Conservation (phyloP, 2,888 invertebrate genomes). For the Dicyrtomina minuta region DNA sequence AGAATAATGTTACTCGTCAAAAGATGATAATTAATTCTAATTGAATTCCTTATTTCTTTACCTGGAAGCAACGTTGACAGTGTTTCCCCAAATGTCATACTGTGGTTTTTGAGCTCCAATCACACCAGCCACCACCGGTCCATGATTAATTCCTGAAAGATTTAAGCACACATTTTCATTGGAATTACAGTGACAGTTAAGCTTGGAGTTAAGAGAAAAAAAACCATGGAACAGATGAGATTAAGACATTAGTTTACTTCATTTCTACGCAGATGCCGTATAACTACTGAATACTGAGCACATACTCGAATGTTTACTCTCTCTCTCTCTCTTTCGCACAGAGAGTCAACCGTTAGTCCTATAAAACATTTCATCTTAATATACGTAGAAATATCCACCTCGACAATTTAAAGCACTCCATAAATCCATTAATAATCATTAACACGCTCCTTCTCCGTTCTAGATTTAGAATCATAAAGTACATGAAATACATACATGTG, state of each 20-base stretch:
- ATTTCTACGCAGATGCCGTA: background rate
- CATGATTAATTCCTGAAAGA: slow-evolving; percentile 75
- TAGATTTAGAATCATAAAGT: background rate
- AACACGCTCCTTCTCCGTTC: slow-evolving; percentile 22
- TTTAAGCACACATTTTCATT: slow-evolving; percentile 31
- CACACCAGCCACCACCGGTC: slow-evolving; percentile 92
- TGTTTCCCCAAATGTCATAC: slow-evolving; percentile 99
- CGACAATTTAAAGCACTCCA: slow-evolving; percentile 33
- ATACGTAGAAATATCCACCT: slow-evolving; percentile 14
- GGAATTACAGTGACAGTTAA: background rate
- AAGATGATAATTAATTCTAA: background rate
- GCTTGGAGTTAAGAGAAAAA: background rate
- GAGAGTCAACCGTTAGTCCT: background rate
- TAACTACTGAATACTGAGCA: too few relatives aligned
- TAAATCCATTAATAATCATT: slow-evolving; percentile 36
- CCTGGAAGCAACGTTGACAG: slow-evolving; percentile 89
- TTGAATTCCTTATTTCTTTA: slow-evolving; percentile 4
- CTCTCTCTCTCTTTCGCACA: background rate
- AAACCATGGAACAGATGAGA: slow-evolving; percentile 2
- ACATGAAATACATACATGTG: background rate
- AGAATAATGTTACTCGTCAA: background rate
- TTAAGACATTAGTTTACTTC: slow-evolving; percentile 5
- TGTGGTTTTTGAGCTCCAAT: slow-evolving; percentile 30
- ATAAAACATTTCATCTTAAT: background rate
- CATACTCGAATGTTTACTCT: background rate